A percentile compares a stretch with the other conserved stretches of the same genome.
Conservation (phyloP, 2,113 vertebrate species). For the Corythornis madagascariensis region DNA sequence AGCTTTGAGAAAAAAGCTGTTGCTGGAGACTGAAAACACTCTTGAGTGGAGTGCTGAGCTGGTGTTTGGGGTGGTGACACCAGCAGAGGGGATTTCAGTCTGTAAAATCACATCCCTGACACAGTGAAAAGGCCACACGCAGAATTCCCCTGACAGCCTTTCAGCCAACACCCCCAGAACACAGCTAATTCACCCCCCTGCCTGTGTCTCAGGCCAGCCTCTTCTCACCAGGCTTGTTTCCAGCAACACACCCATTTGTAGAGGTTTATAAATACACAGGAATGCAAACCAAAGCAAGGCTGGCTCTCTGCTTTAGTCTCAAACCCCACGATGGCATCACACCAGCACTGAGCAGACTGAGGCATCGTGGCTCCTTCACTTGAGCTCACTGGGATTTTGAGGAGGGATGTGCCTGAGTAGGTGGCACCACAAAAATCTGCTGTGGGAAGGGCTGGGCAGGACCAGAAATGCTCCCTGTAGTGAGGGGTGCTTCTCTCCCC, state of each 20-base stretch:
- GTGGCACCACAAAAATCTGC: fast-evolving
- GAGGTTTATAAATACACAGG: neutral
- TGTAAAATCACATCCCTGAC: fast-evolving
- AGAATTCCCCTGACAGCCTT: fast-evolving
- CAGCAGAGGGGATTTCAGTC: neutral
- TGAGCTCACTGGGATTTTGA: neutral
- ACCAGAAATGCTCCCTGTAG: fast-evolving
- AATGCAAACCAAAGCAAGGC: neutral
- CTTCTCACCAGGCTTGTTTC: neutral
- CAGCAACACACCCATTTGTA: neutral
- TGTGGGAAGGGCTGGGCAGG: neutral
- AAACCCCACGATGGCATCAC: neutral
- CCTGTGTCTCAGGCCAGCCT: fast-evolving
- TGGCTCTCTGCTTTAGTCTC: neutral
- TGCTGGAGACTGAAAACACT: neutral
- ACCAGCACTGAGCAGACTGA: neutral
- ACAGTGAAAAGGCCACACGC: fast-evolving
- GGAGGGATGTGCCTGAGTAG: neutral
- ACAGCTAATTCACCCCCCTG: neutral
- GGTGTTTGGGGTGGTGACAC: fast-evolving
- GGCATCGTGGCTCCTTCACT: neutral
- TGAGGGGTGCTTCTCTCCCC: neutral
- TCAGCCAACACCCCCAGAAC: neutral
- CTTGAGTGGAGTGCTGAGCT: neutral
- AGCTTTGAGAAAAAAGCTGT: neutral